Percentiles rank a stretch among this genome's conserved stretches.
Conservation (phyloP, 1,140 invertebrate species). For the Batillaria attramentaria region DNA sequence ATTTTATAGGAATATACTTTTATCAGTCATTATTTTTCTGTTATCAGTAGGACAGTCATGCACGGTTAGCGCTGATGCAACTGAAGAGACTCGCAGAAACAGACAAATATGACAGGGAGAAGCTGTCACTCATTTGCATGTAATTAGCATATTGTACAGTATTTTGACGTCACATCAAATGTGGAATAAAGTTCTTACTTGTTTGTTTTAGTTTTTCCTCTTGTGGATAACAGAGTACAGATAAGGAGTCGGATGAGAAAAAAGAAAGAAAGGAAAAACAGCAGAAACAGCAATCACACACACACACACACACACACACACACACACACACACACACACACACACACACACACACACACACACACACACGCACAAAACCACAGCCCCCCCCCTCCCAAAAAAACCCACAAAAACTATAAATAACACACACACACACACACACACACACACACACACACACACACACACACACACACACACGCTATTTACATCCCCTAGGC, state of each 20-base stretch:
- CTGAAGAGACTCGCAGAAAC: too few species aligned
- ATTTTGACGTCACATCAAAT: neutral
- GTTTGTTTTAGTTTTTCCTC: neutral
- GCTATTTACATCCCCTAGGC: too few species aligned
- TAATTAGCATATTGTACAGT: neutral
- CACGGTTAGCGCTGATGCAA: too few species aligned
- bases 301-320: neutral
- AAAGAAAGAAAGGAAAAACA: too few species aligned
- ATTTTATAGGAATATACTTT: too few species aligned
- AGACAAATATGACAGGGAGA: neutral
- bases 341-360: neutral
- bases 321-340: neutral
- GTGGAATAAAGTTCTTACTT: neutral
- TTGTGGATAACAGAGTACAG: neutral
- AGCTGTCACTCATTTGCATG: neutral
- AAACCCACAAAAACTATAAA: neutral
- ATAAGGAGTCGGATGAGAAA: neutral
- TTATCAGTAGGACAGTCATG: too few species aligned
- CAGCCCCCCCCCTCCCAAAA: neutral
- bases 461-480: conserved; percentile 5
- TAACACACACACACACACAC: neutral
- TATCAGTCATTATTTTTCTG: too few species aligned
- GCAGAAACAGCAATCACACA: neutral
- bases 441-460: neutral
- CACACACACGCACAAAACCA: neutral